These are phyloP conservation scores for Nesidiocoris tenuis DNA, from an alignment of 2,888 invertebrate genomes.

Conservation along the genomic window DNA sequence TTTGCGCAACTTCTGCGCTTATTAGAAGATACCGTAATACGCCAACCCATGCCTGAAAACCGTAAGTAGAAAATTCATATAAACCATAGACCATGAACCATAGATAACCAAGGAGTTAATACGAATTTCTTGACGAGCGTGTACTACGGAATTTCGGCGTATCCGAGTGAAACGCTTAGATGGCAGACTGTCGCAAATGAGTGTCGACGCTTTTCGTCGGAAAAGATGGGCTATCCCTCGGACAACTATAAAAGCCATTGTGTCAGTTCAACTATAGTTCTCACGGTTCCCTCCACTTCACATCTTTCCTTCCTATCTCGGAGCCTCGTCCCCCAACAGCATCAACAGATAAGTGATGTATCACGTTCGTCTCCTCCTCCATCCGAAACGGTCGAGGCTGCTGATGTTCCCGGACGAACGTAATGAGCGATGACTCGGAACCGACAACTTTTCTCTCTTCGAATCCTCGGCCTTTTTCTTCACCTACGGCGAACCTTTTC, in stretches of 20 bases:
- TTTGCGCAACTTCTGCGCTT: too few relatives aligned
- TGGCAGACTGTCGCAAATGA: constrained; percentile 18
- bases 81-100: too few relatives aligned
- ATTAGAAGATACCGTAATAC: too few relatives aligned
- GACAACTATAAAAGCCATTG: constrained; percentile 34
- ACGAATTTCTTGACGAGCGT: too few relatives aligned
- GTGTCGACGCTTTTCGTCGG: constrained; percentile 29
- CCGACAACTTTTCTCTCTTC: background rate
- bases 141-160: too few relatives aligned
- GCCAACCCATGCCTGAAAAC: too few relatives aligned
- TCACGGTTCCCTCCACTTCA: constrained; percentile 25
- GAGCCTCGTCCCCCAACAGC: background rate
- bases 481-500: background rate
- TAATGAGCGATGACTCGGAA: constrained; percentile 41
- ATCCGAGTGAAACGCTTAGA: too few relatives aligned
- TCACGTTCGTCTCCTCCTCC: constrained; percentile 39
- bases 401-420: constrained; percentile 37
- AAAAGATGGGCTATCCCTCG: constrained; percentile 18
- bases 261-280: constrained; percentile 30
- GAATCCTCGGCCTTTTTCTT: background rate
- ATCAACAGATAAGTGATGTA: constrained; percentile 42
- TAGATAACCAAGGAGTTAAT: too few relatives aligned
- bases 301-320: background rate
- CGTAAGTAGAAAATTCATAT: too few relatives aligned
- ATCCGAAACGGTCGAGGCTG: constrained; percentile 20